A percentile compares a stretch with the other conserved stretches of the same genome.
Conservation (phyloP, 2,888 invertebrate genomes). For the Trisateles emortualis region DNA sequence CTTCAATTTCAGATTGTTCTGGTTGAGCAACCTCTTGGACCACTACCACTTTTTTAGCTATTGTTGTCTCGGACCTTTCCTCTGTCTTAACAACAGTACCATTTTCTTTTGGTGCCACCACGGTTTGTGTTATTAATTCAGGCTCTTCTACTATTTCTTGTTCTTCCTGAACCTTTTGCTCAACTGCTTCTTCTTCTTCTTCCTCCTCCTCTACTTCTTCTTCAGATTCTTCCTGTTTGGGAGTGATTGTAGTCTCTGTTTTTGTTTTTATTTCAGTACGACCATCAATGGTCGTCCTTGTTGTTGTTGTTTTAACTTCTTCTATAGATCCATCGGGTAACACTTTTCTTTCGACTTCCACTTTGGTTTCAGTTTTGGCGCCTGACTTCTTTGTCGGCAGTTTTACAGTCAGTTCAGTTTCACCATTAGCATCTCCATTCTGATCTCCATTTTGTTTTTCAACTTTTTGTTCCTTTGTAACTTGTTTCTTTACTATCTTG, state of each 20-base stretch:
- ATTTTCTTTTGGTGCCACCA: slow-evolving; percentile 51
- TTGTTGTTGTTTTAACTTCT: slow-evolving; percentile 79
- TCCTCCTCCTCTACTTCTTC: slow-evolving; percentile 67
- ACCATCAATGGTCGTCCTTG: slow-evolving; percentile 78
- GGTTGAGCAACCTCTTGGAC: slow-evolving; percentile 63
- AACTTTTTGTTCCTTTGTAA: slow-evolving; percentile 63
- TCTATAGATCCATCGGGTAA: slow-evolving; percentile 76
- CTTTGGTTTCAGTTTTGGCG: slow-evolving; percentile 79
- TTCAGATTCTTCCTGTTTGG: slow-evolving; percentile 70
- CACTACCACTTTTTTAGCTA: slow-evolving; percentile 70
- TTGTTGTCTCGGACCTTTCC: slow-evolving; percentile 70
- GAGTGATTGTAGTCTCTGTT: slow-evolving; percentile 76
- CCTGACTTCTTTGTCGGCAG: slow-evolving; percentile 74
- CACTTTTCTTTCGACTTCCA: slow-evolving; percentile 73
- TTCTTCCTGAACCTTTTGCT: slow-evolving; percentile 49
- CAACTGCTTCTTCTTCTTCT: slow-evolving; percentile 55
- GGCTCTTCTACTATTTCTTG: slow-evolving; percentile 45
- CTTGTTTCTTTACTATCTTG: slow-evolving; percentile 70
- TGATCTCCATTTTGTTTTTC: slow-evolving; percentile 70
- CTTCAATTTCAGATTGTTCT: slow-evolving; percentile 55
- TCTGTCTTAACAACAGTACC: slow-evolving; percentile 65
- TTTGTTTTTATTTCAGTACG: slow-evolving; percentile 77
- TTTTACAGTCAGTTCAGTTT: slow-evolving; percentile 73
- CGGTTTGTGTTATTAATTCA: slow-evolving; percentile 45
- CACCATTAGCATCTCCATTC: slow-evolving; percentile 68